Conservation (phyloP, 2,888 invertebrate genomes). For the Eugnorisma glareosa region DNA sequence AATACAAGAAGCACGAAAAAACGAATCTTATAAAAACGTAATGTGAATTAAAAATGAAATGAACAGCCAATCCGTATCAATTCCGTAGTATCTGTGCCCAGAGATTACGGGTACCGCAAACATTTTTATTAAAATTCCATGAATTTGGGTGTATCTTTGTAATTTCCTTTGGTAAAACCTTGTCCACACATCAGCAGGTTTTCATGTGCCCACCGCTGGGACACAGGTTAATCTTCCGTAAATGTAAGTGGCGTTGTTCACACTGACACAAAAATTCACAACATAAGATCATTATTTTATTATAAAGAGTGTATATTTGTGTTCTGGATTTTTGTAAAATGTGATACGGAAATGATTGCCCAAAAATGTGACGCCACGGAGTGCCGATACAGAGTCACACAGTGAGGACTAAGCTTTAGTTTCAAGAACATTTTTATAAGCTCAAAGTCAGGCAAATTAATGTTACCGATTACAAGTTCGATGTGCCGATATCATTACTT, state of each 20-base stretch:
- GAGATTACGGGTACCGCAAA: conserved; percentile 39
- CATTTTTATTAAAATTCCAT: conserved; percentile 63
- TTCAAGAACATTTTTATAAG: conserved; percentile 42
- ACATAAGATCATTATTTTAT: conserved; percentile 7
- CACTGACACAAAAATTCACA: background rate
- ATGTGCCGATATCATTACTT: conserved; percentile 57
- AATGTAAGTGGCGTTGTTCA: background rate
- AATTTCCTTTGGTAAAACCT: conserved; percentile 30
- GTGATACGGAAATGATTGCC: background rate
- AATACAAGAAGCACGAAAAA: conserved; percentile 40
- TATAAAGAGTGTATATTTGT: background rate
- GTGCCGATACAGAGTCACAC: background rate
- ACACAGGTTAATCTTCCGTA: background rate
- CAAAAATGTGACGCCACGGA: background rate
- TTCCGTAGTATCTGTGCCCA: conserved; percentile 32
- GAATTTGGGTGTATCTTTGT: conserved; percentile 41
- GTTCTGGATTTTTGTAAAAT: background rate
- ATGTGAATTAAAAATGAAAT: conserved; percentile 34
- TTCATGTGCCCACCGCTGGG: background rate
- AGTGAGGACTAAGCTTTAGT: conserved; percentile 22
- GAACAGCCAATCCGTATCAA: conserved; percentile 48
- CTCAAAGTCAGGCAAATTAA: conserved; percentile 55
- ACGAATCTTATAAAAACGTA: conserved; percentile 1
- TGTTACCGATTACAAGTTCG: conserved; percentile 60
- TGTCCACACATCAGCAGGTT: background rate